These are phyloP conservation scores for Smittia aterrima DNA, from an alignment of 2,888 invertebrate species.

Conservation along the genomic window DNA sequence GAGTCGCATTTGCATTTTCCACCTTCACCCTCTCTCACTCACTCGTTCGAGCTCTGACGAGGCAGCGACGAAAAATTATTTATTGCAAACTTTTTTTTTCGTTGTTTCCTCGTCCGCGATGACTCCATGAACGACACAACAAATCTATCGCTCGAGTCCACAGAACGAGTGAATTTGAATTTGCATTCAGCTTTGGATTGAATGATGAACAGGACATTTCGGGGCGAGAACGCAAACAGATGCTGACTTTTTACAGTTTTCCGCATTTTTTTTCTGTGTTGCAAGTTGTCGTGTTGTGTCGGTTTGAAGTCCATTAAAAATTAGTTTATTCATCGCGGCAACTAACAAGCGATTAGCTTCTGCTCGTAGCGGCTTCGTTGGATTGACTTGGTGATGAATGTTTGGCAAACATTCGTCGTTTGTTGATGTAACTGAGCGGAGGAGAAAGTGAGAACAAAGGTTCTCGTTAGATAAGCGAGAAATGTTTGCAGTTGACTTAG, in stretches of 20 bases:
- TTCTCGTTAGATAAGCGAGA: background rate
- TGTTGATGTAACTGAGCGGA: too few relatives aligned
- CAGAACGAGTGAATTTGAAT: constrained; percentile 10
- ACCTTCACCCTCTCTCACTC: too few relatives aligned
- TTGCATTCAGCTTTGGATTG: background rate
- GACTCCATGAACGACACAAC: background rate
- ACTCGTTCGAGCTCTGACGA: background rate
- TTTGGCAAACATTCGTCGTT: background rate
- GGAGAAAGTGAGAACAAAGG: too few relatives aligned
- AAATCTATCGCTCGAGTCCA: constrained; percentile 30
- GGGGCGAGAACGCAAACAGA: constrained; percentile 5
- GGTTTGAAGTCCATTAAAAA: constrained; percentile 35
- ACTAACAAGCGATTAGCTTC: constrained; percentile 32
- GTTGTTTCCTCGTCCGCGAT: background rate
- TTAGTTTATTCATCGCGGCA: constrained; percentile 39
- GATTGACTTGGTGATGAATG: background rate
- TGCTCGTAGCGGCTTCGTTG: background rate
- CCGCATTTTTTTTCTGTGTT: constrained; percentile 19
- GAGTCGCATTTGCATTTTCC: constrained; percentile 15
- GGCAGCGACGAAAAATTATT: constrained; percentile 26
- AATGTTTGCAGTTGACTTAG: background rate
- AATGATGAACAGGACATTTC: constrained; percentile 31
- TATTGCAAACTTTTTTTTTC: constrained; percentile 13
- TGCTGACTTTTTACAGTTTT: background rate
- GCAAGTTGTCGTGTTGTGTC: background rate